A percentile compares a stretch with the other conserved stretches of the same genome.
Conservation (phyloP, 2,113 vertebrate genomes). For the Odocoileus virginianus region DNA sequence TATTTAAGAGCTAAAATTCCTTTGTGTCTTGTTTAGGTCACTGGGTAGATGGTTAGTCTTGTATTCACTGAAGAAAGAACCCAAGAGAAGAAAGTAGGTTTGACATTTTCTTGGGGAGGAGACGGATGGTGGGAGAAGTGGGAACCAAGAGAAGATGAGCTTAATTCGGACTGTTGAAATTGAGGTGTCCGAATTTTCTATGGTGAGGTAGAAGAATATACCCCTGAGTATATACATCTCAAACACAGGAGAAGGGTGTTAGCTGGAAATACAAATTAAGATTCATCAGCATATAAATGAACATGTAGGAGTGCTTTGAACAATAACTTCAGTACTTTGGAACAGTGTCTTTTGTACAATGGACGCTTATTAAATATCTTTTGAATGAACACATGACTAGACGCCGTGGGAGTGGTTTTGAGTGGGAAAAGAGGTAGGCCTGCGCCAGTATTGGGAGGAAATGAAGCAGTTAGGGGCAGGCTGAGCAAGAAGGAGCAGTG, state of each 20-base stretch:
- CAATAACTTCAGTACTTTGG: not conserved
- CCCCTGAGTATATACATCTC: not conserved
- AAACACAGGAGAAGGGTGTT: not conserved
- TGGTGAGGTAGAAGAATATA: not conserved
- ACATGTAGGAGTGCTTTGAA: not conserved
- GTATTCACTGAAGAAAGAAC: not conserved
- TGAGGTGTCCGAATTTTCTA: not conserved
- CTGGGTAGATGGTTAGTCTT: not conserved
- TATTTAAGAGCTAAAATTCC: not conserved
- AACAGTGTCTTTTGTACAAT: not conserved
- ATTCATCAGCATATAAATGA: not conserved
- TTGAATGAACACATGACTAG: not conserved
- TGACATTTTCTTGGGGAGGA: not conserved
- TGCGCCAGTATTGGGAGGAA: not conserved
- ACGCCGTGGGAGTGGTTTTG: not conserved
- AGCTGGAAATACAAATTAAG: not conserved
- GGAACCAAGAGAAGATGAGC: not conserved
- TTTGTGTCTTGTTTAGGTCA: not conserved
- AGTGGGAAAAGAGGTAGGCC: not conserved
- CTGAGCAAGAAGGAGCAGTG: not conserved
- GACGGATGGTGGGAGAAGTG: not conserved
- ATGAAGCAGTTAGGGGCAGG: not conserved
- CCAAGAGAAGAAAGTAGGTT: not conserved
- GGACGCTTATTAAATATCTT: not conserved
- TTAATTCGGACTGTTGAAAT: not conserved